Base-by-base conservation (phyloP, 1,140 invertebrate species). In the Philaenus spumarius region DNA sequence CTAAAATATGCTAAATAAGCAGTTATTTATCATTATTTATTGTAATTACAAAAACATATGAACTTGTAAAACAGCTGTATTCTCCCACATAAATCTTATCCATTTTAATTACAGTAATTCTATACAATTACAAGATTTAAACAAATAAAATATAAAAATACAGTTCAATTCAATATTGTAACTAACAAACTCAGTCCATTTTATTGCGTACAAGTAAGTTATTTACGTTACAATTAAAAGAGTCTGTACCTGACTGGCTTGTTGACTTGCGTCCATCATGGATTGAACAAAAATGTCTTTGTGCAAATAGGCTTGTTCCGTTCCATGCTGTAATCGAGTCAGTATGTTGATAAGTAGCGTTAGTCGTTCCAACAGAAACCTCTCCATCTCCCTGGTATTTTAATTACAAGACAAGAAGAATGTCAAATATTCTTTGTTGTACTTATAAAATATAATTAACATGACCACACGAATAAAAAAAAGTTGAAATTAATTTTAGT, bases 311-410 rank as follows among this genome's bases (percentile, higher is more conserved):
- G 81, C 78, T 20, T 71, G 67, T 65, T 85, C 75, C 2, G 83
- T 78, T 43, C 81, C 76, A 62, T 82, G 73, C 9, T 85, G 78
- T 30, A 93, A 72, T 48, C 86, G 79, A 66, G 87, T 84, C 24
- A 94, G 69, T 67, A 90, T 81, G 2, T 84, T 80, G 72, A 93
- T 90, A 14, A 95, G 70, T 20, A 93, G 73, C 0, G 86, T 80
- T 40, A 89, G 86, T 65, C 93, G 88, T 55, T 92, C 86, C 69
- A 93, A 82, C 57, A 91, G 80, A 63, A 86, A 86, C 34, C 75
- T 69, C 40, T 85, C 76, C 70, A 85, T 77, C 62, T 81, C 77
- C 67, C 83, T 78, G 61, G 11, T 67, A 67, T 63, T 26, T n/a
- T n/a, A 50, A 12, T 26, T 30, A 50, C 9, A n/a, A n/a, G n/a